Evolutionary conservation across 2,113 vertebrate genomes (phyloP).

Genomic region (Hiodon alosoides): DNA sequence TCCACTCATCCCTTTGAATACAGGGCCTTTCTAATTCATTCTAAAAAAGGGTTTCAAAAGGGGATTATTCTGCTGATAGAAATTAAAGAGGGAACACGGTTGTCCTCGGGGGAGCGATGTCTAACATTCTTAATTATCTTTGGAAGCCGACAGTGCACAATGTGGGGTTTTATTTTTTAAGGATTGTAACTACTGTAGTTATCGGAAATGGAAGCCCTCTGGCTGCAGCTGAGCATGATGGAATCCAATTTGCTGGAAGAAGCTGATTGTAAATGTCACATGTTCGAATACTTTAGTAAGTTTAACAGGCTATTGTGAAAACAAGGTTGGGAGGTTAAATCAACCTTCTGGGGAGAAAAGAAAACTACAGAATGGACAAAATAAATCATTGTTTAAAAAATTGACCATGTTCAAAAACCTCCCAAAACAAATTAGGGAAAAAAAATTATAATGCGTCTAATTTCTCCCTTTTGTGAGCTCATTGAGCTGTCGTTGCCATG

Average conservation of each 20-base stretch:
- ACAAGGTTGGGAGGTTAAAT: conserved; percentile 28
- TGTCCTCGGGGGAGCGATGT: conserved; percentile 55
- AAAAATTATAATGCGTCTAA: not conserved
- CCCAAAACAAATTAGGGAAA: not conserved
- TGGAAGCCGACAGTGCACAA: conserved; percentile 29
- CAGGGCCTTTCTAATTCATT: conserved; percentile 64
- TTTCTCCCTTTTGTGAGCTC: conserved; percentile 3
- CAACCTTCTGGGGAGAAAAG: not conserved
- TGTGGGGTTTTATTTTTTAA: conserved; percentile 30
- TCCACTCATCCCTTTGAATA: conserved; percentile 59
- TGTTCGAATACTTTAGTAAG: conserved; percentile 21
- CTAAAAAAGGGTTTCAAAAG: conserved; percentile 63
- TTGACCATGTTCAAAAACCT: not conserved
- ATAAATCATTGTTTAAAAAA: conserved; percentile 19
- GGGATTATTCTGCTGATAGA: conserved; percentile 60
- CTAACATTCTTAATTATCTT: conserved; percentile 54
- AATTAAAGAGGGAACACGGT: conserved; percentile 58
- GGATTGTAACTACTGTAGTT: conserved; percentile 23
- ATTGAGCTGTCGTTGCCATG: conserved; percentile 19
- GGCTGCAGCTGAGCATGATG: conserved; percentile 21
- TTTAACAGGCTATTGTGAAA: conserved; percentile 24
- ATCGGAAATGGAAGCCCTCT: conserved; percentile 25
- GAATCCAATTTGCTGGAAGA: conserved; percentile 25
- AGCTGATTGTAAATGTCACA: conserved; percentile 31
- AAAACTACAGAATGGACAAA: conserved; percentile 1